Evolutionary conservation across 2,113 vertebrate genomes (phyloP).

Genomic region (Dipodomys ordii): DNA sequence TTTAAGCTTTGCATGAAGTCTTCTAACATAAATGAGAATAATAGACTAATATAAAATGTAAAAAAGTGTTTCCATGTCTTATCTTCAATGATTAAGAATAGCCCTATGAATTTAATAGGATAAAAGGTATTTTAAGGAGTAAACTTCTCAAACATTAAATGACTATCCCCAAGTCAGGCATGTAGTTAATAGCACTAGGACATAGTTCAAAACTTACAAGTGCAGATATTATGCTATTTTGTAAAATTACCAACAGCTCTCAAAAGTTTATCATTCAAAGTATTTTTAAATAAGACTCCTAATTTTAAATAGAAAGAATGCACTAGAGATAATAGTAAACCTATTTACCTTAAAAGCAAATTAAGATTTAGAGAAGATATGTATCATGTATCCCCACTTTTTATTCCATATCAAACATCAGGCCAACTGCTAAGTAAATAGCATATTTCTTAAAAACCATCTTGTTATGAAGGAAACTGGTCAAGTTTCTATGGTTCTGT

Average conservation of each 20-base stretch:
- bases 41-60: constrained; percentile 54
- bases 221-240: neutral
- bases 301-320: constrained; percentile 35
- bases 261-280: constrained; percentile 16
- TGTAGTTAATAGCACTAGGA: neutral
- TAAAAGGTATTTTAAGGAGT: neutral
- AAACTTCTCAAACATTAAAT: neutral
- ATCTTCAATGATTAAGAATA: neutral
- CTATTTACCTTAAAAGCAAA: neutral
- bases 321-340: neutral
- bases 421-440: neutral
- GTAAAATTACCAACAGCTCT: constrained; percentile 42
- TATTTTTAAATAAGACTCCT: constrained; percentile 55
- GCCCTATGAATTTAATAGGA: neutral
- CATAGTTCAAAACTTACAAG: neutral
- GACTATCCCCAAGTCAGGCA: neutral
- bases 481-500: constrained; percentile 21
- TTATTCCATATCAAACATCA: neutral
- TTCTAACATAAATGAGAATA: constrained; percentile 70
- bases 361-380: neutral
- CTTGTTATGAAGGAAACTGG: constrained; percentile 40
- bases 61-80: neutral
- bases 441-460: neutral
- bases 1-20: constrained; percentile 68
- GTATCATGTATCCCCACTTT: neutral